A percentile compares a stretch with the other conserved stretches of the same genome.
Conservation (phyloP, 1,140 invertebrate genomes). For the Drosophila suzukii region DNA sequence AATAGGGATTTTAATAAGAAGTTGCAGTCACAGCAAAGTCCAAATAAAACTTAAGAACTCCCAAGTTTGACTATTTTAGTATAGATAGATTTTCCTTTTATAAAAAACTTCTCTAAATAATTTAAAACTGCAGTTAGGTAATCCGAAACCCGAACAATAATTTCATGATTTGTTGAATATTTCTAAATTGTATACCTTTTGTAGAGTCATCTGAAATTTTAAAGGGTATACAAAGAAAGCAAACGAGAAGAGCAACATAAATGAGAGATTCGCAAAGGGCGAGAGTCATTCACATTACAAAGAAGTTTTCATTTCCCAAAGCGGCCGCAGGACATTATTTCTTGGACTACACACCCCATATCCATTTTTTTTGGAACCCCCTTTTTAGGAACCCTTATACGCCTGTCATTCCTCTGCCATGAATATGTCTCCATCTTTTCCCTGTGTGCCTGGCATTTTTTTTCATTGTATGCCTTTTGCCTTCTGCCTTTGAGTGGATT, state of each 20-base stretch:
- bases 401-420: constrained; percentile 61
- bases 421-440: constrained; percentile 57
- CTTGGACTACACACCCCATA: constrained; percentile 18
- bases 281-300: constrained; percentile 67
- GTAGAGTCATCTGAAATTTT: background rate
- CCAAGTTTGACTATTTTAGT: too few relatives aligned
- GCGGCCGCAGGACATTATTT: constrained; percentile 74
- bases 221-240: constrained; percentile 10
- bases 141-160: too few relatives aligned
- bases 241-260: constrained; percentile 1
- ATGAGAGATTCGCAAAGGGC: constrained; percentile 34
- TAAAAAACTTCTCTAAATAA: background rate
- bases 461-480: constrained; percentile 7
- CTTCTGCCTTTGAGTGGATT: background rate
- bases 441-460: constrained; percentile 14
- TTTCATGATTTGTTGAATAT: too few relatives aligned
- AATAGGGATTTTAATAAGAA: background rate
- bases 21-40: background rate
- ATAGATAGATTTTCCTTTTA: background rate
- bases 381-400: constrained; percentile 58
- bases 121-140: too few relatives aligned
- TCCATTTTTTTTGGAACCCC: constrained; percentile 8
- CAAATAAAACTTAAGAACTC: too few relatives aligned
- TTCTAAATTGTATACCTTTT: background rate
- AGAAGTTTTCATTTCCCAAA: constrained; percentile 78